Evolutionary conservation across 1,140 invertebrate species (phyloP).

Genomic region (Belonocnema kinseyi): DNA sequence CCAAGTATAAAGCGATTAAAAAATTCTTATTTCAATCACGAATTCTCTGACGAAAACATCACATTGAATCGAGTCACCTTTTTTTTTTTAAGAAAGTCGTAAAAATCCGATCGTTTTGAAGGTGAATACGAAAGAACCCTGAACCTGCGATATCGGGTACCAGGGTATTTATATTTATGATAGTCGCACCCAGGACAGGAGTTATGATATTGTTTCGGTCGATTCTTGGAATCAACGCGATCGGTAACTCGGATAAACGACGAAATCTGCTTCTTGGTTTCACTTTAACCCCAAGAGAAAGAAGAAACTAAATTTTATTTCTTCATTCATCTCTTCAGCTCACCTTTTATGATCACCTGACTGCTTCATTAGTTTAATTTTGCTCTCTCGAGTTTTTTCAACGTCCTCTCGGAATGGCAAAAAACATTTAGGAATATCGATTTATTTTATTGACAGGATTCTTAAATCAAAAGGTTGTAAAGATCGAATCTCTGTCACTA

Average conservation of each 20-base stretch:
- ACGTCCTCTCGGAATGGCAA: background rate
- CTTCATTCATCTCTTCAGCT: slow-evolving; percentile 47
- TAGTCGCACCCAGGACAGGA: slow-evolving; percentile 65
- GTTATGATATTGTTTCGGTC: slow-evolving; percentile 75
- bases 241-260: slow-evolving; percentile 71
- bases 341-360: slow-evolving; percentile 51
- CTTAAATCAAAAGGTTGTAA: slow-evolving; percentile 35
- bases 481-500: slow-evolving; percentile 36
- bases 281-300: slow-evolving; percentile 30
- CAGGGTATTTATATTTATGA: slow-evolving; percentile 69
- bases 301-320: slow-evolving; percentile 46
- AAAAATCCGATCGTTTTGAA: slow-evolving; percentile 65
- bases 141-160: slow-evolving; percentile 54
- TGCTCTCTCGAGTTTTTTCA: slow-evolving; percentile 10
- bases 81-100: slow-evolving; percentile 51
- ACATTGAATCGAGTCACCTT: slow-evolving; percentile 45
- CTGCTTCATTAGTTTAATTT: slow-evolving; percentile 51
- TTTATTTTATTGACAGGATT: background rate
- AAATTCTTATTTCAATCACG: slow-evolving; percentile 65
- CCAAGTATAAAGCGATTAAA: background rate
- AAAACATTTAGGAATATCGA: background rate
- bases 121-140: slow-evolving; percentile 58
- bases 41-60: slow-evolving; percentile 41
- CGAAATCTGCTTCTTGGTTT: slow-evolving; percentile 46
- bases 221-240: slow-evolving; percentile 73